phyloP scores from a whole-genome alignment of 2,113 vertebrate species.

The Nansenia antarctica region DNA sequence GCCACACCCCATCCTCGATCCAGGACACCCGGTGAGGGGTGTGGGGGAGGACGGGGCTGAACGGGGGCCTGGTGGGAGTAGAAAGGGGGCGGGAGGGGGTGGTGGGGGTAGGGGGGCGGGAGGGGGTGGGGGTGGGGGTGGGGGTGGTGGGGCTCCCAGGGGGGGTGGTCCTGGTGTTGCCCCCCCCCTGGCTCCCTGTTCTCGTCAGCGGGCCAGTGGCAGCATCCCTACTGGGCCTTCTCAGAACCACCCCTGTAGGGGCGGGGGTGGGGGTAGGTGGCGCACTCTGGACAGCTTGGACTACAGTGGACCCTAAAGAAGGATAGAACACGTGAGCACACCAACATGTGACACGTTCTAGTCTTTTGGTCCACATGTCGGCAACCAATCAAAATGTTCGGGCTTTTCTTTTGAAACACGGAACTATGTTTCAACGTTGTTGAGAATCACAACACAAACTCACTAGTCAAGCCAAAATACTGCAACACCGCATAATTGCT shows the following conservation, averaged over 20 bases:
- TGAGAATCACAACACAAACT: too few species aligned
- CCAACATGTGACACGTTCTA: neutral
- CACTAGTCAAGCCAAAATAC: too few species aligned
- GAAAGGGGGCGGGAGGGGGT: neutral
- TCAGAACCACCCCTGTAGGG: conserved; percentile 56
- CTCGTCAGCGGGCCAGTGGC: neutral
- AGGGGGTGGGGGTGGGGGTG: conserved; percentile 1
- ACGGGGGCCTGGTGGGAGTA: conserved; percentile 8
- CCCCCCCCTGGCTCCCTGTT: conserved; percentile 5
- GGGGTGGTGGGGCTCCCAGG: too few species aligned
- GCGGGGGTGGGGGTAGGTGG: conserved; percentile 30
- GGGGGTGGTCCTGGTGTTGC: neutral
- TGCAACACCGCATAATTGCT: too few species aligned
- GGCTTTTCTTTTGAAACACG: too few species aligned
- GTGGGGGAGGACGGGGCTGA: conserved; percentile 40
- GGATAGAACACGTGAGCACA: neutral
- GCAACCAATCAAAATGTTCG: too few species aligned
- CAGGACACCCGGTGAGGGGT: conserved; percentile 83
- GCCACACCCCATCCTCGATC: conserved; percentile 77
- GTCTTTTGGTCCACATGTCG: too few species aligned
- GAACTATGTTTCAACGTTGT: too few species aligned
- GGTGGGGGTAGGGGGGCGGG: neutral
- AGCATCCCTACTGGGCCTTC: conserved; percentile 50
- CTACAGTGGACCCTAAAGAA: neutral
- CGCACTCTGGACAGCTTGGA: conserved; percentile 2